Percentiles rank a stretch among this genome's conserved stretches.
These are phyloP conservation scores for Pholis gunnellus DNA, from an alignment of 2,113 vertebrate species.

Conservation along the genomic window DNA sequence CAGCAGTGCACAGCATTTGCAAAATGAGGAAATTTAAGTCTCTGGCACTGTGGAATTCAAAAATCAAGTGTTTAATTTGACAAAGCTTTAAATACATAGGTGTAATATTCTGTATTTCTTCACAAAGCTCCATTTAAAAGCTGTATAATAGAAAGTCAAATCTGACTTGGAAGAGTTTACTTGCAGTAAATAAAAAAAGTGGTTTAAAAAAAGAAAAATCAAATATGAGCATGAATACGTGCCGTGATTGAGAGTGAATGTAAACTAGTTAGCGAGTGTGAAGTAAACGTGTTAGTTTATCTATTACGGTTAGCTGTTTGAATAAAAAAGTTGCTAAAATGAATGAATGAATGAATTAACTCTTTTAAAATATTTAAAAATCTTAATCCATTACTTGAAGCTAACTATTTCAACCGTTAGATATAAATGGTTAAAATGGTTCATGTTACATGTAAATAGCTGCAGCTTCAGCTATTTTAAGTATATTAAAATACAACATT, in stretches of 20 bases:
- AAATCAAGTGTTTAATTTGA: slow-evolving; percentile 25
- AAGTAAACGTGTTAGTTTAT: too few species aligned
- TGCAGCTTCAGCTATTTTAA: neutral
- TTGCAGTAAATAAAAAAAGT: neutral
- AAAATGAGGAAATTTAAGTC: slow-evolving; percentile 36
- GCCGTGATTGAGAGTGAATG: too few species aligned
- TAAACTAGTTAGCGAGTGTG: too few species aligned
- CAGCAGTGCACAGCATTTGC: slow-evolving; percentile 25
- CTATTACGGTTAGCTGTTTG: too few species aligned
- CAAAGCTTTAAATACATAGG: neutral
- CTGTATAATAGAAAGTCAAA: neutral
- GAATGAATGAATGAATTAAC: too few species aligned
- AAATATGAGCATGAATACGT: too few species aligned
- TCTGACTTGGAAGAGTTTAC: neutral
- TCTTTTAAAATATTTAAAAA: too few species aligned
- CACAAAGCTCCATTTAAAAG: neutral
- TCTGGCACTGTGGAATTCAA: neutral
- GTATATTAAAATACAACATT: neutral
- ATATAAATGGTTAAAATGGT: neutral
- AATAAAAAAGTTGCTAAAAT: neutral
- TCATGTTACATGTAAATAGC: neutral
- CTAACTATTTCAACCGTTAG: too few species aligned
- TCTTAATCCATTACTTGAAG: too few species aligned
- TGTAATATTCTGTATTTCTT: neutral
- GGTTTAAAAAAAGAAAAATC: too few species aligned